A percentile compares a stretch with the other conserved stretches of the same genome.
Evolutionary conservation across 2,888 invertebrate species (phyloP).

Genomic region (Eilema depressum): DNA sequence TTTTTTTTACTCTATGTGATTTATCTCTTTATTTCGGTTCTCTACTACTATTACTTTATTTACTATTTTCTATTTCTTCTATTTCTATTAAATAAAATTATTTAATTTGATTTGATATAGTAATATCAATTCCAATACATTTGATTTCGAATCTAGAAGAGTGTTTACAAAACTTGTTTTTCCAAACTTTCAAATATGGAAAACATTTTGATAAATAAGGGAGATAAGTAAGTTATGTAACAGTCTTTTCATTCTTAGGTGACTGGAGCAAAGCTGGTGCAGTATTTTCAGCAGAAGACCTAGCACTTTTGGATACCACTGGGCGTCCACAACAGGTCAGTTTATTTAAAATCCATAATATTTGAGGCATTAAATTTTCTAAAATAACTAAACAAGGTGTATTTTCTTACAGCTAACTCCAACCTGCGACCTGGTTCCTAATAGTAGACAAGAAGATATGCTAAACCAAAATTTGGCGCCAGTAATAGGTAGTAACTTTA

Average conservation of each 20-base stretch:
- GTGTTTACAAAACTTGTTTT: too few species aligned
- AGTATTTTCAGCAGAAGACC: slow-evolving; percentile 83
- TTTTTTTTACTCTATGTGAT: too few species aligned
- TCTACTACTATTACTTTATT: too few species aligned
- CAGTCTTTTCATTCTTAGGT: slow-evolving; percentile 56
- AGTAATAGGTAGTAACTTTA: slow-evolving; percentile 69
- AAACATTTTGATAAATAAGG: not conserved
- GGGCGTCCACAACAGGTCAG: slow-evolving; percentile 75
- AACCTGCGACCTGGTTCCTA: slow-evolving; percentile 66
- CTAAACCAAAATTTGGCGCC: slow-evolving; percentile 78
- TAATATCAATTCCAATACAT: too few species aligned
- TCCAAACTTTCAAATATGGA: too few species aligned
- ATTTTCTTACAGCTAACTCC: slow-evolving; percentile 69
- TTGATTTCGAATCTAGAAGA: too few species aligned
- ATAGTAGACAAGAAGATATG: slow-evolving; percentile 75
- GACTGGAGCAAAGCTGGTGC: slow-evolving; percentile 82
- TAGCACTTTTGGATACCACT: slow-evolving; percentile 79
- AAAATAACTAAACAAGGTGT: not conserved
- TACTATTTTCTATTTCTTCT: too few species aligned
- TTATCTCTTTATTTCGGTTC: too few species aligned
- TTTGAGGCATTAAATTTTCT: not conserved
- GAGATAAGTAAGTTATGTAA: not conserved
- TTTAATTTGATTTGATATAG: too few species aligned
- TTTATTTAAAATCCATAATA: not conserved
- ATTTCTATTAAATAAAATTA: too few species aligned